Percentiles rank a stretch among this genome's conserved stretches.
phyloP scores from a whole-genome alignment of 2,113 vertebrate species.

The Phasianus colchicus region DNA sequence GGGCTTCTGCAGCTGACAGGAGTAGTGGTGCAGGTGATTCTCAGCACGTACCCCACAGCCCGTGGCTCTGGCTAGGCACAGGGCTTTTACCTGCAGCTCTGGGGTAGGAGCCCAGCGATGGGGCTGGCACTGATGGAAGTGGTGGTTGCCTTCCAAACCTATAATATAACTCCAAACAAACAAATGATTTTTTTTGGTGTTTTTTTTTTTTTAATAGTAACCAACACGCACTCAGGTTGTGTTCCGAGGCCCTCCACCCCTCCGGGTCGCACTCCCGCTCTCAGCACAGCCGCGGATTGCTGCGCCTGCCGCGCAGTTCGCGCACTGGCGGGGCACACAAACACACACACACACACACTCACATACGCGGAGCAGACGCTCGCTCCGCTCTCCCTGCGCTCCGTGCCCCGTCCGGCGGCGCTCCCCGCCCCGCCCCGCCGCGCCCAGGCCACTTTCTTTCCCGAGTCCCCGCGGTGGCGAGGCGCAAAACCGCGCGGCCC shows the following conservation, averaged over 20 bases:
- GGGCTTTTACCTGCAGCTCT: background rate
- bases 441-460: background rate
- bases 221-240: rapidly evolving
- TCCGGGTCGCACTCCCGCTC: no score
- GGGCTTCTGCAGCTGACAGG: background rate
- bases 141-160: background rate
- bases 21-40: rapidly evolving
- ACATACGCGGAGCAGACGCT: no score
- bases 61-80: rapidly evolving
- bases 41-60: rapidly evolving
- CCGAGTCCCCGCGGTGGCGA: no score
- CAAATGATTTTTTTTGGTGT: no score
- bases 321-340: no score
- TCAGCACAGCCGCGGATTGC: background rate
- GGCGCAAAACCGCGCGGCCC: background rate
- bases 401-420: background rate
- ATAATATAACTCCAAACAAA: background rate
- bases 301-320: background rate
- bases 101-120: background rate
- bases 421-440: background rate
- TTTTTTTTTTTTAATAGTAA: background rate
- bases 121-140: rapidly evolving
- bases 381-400: no score
- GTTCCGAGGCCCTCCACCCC: background rate
- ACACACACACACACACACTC: no score